These are phyloP conservation scores for Parasteatoda lunata DNA, from an alignment of 2,888 invertebrate genomes.

Conservation along the genomic window DNA sequence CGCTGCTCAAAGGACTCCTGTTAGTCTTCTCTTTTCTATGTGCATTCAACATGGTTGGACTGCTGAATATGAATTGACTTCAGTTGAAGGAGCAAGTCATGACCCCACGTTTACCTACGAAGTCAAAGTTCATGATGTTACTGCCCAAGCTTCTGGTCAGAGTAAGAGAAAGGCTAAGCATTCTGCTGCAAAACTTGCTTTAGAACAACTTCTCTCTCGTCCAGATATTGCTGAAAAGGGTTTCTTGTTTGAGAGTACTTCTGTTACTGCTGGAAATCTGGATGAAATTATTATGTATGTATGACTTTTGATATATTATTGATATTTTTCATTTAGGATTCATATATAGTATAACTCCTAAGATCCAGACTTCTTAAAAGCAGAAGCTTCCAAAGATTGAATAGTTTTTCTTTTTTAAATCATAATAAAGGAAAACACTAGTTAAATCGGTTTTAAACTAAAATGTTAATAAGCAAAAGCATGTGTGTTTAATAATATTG, in stretches of 20 bases:
- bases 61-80: constrained; percentile 89
- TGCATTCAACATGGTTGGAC: constrained; percentile 92
- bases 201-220: constrained; percentile 80
- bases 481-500: no score
- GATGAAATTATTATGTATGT: constrained; percentile 57
- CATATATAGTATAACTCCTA: no score
- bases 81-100: constrained; percentile 97
- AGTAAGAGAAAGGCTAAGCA: constrained; percentile 99
- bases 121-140: constrained; percentile 65
- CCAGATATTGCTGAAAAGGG: constrained; percentile 53
- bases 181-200: constrained; percentile 91
- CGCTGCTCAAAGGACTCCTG: constrained; percentile 67
- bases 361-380: no score
- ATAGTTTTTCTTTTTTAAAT: no score
- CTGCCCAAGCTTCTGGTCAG: constrained; percentile 91
- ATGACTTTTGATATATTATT: neutral
- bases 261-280: constrained; percentile 41
- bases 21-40: constrained; percentile 84
- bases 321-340: no score
- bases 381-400: no score
- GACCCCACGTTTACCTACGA: constrained; percentile 97
- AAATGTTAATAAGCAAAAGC: no score
- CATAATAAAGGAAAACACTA: no score
- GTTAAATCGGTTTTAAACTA: no score
- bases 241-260: constrained; percentile 53